Evolutionary conservation across 2,888 invertebrate species (phyloP), one percentile per base, ranked within the genome.

Genomic region (Drosophila algonquin): DNA sequence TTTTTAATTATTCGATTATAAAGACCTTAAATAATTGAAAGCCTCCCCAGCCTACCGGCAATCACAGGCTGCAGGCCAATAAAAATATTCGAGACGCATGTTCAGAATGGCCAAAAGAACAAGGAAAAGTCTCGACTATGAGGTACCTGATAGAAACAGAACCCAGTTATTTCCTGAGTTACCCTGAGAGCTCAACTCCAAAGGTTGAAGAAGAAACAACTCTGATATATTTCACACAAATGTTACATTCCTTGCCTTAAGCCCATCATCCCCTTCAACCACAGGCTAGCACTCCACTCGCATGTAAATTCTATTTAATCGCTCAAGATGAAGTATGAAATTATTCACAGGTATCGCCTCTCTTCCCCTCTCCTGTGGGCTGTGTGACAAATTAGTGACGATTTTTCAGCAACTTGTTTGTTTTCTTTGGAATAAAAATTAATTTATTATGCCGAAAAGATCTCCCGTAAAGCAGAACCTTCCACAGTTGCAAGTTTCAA

Each of bases 1-100:
- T 88, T 83, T 83, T 83, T 83, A 83, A 83, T 83, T 83, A 83
- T 83, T 88, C 89, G 89, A 83, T 83, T 83, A 83, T 88, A 88
- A 89, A 78, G 83, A 89, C 84, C 87, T 76, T 83, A 75, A 79
- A 89, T 83, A 83, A 88, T 83, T 83, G 87, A 88, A 89, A 65
- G 76, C 16, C 77, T 56, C 62, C 52, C 55, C 30, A 59, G 53
- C 2, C 21, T 21, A 3, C 21, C 53, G 76, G 47, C 73, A 44
- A 54, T 50, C 62, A 64, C 79, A 58, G 63, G 72, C 79, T 74
- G 69, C 24, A 18, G 51, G 53, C 30, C 46, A 62, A 62, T 62
- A 59, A 52, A 75, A 65, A 48, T 44, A 27, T 35, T 24, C 50
- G 32, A 18, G 16, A 9, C 21, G 30, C 53, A 30, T 21, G 46